Evolutionary conservation across 2,113 vertebrate species (phyloP), one percentile per base, ranked within the genome.

Genomic region (Garra rufa): DNA sequence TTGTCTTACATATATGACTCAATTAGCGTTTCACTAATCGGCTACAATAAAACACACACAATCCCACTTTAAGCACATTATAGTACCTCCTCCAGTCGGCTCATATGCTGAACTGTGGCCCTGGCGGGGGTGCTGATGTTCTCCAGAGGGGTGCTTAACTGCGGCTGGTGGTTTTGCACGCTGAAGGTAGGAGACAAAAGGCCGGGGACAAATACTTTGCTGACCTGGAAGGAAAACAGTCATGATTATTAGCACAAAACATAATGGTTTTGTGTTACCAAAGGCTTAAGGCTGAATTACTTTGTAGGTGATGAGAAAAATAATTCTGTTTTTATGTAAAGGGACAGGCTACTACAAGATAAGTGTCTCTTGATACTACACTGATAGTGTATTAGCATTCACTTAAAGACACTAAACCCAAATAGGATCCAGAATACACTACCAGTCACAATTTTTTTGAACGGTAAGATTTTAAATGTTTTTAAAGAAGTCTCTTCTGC

Each of bases 141-240:
- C 26, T 97, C 97, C 73, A 96, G 77, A 0, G 95, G 94, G 9
- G 94, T 96, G 85, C 95, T 96, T 4, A 94, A 93, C 8, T 95
- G 94, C 43, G 95, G 92, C 91, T 95, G 92, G 24, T 95, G 92
- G 86, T 90, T 96, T 65, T 94, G 95, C 90, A 97, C 90, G 0
- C 92, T 94, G 89, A 98, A 90, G 17, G 95, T 96, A 1, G 97
- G 95, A 38, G 95, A 94, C 83, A 97, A 93, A 34, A 99, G 91
- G 0, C 97, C 96, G 0, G 96, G 96, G 77, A 99, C 96, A 89
- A 97, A 99, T 87, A 99, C 96, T 81, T 99, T 99, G 76, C 98
- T 98, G 59, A 99, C 96, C 98, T 99, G 87, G 19, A 52, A 14
- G 14, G 21, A 57, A 26, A 88, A 82, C 2, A 70, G 15, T 44